A percentile compares a stretch with the other conserved stretches of the same genome.
Conservation (phyloP, 2,797 vertebrate species). For the Molossus alvarezi region DNA sequence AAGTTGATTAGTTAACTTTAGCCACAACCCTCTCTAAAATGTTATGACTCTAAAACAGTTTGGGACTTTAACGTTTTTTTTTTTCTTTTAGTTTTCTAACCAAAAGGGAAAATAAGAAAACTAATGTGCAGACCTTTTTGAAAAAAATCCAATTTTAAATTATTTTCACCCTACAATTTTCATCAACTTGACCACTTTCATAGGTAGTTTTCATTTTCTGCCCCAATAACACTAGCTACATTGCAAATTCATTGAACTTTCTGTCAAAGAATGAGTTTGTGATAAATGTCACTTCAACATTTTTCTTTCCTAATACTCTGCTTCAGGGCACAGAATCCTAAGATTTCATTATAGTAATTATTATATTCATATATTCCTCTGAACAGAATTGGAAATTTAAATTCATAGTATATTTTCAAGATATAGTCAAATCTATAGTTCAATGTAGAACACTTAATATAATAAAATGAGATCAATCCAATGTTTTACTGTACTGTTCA, state of each 20-base stretch:
- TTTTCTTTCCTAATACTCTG: slow-evolving; percentile 68
- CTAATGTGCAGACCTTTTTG: background rate
- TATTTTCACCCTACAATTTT: slow-evolving; percentile 63
- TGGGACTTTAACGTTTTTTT: background rate
- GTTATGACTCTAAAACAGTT: background rate
- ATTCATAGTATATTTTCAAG: background rate
- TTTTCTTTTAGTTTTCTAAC: background rate
- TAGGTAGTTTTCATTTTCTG: slow-evolving; percentile 78
- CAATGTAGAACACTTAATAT: background rate
- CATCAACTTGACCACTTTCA: slow-evolving; percentile 63
- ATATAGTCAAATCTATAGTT: background rate
- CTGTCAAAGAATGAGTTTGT: slow-evolving; percentile 46
- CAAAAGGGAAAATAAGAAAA: slow-evolving; percentile 4
- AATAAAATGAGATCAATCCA: slow-evolving; percentile 40
- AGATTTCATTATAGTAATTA: slow-evolving; percentile 72
- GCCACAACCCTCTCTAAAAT: background rate
- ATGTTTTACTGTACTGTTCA: slow-evolving; percentile 9
- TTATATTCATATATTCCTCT: slow-evolving; percentile 23
- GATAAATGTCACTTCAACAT: slow-evolving; percentile 69
- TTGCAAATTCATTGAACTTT: slow-evolving; percentile 62
- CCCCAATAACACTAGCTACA: slow-evolving; percentile 68
- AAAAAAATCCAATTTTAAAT: slow-evolving; percentile 69
- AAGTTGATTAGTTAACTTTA: background rate
- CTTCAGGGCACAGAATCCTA: slow-evolving; percentile 52
- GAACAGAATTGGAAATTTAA: slow-evolving; percentile 2